These are phyloP conservation scores for Sebastes schlegelii DNA, from an alignment of 2,113 vertebrate species.

Conservation along the genomic window DNA sequence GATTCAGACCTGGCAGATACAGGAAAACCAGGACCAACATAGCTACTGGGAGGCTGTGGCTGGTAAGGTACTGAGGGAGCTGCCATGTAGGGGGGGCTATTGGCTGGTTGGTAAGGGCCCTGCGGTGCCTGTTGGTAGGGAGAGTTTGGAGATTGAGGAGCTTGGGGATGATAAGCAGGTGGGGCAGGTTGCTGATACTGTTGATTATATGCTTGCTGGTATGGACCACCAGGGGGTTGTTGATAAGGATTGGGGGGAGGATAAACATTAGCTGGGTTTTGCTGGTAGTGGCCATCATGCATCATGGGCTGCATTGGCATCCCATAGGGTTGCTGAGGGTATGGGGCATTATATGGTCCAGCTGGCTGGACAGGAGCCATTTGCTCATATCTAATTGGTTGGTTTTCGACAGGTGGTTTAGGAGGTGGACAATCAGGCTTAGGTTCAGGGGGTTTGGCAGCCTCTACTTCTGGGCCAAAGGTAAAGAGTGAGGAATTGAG, in stretches of 20 bases:
- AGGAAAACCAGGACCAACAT: slow-evolving; percentile 78
- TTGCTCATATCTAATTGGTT: slow-evolving; percentile 78
- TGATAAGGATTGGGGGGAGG: slow-evolving; percentile 69
- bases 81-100: slow-evolving; percentile 75
- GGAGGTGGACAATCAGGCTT: slow-evolving; percentile 67
- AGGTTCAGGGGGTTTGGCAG: slow-evolving; percentile 71
- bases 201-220: slow-evolving; percentile 76
- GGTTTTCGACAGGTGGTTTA: slow-evolving; percentile 76
- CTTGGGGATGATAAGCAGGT: slow-evolving; percentile 71
- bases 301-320: slow-evolving; percentile 81
- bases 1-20: slow-evolving; percentile 87
- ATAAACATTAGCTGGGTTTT: slow-evolving; percentile 72
- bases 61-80: slow-evolving; percentile 79
- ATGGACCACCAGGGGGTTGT: slow-evolving; percentile 64
- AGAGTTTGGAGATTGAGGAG: slow-evolving; percentile 65
- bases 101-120: slow-evolving; percentile 75
- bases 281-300: slow-evolving; percentile 83
- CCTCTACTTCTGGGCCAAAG: slow-evolving; percentile 89
- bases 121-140: slow-evolving; percentile 72
- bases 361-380: slow-evolving; percentile 77
- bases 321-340: slow-evolving; percentile 83
- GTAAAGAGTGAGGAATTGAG: slow-evolving; percentile 94
- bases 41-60: slow-evolving; percentile 70
- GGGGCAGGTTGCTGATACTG: slow-evolving; percentile 75
- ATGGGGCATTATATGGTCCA: slow-evolving; percentile 77